Percentiles rank a stretch among this genome's conserved stretches.
phyloP scores from a whole-genome alignment of 2,888 invertebrate genomes.

The Acanthoscelides obtectus region DNA sequence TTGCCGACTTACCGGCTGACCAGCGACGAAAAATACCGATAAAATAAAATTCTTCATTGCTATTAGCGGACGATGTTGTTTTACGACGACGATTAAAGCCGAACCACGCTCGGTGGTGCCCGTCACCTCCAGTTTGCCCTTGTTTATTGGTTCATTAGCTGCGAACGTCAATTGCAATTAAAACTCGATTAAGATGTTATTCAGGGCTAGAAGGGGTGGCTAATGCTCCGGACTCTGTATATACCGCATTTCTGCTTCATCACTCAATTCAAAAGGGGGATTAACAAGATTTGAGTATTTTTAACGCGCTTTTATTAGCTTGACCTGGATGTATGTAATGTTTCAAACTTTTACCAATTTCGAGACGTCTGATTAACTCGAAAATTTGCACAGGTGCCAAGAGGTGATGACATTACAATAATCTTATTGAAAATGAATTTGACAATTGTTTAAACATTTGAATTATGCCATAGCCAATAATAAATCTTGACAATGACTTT shows the following conservation, averaged over 20 bases:
- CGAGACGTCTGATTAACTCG: background rate
- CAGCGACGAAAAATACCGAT: constrained; percentile 25
- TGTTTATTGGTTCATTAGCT: constrained; percentile 22
- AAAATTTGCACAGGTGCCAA: background rate
- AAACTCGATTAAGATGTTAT: constrained; percentile 28
- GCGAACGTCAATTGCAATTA: constrained; percentile 21
- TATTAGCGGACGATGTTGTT: constrained; percentile 16
- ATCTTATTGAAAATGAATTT: no score
- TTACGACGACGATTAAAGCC: constrained; percentile 21
- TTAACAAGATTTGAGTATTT: background rate
- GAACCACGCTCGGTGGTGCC: constrained; percentile 12
- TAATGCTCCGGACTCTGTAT: background rate
- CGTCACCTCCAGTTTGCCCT: background rate
- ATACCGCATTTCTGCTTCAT: background rate
- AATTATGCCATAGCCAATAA: no score
- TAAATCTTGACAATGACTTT: no score
- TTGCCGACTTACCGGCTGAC: constrained; percentile 19
- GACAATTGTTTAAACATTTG: no score
- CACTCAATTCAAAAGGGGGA: background rate
- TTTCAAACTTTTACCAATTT: background rate
- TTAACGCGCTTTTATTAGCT: no score
- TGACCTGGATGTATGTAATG: no score
- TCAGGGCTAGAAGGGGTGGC: background rate
- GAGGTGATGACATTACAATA: background rate
- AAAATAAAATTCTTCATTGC: constrained; percentile 28